Percentiles rank a stretch among this genome's conserved stretches.
Conservation (phyloP, 2,888 invertebrate species). For the Holacanthella duospinosa region DNA sequence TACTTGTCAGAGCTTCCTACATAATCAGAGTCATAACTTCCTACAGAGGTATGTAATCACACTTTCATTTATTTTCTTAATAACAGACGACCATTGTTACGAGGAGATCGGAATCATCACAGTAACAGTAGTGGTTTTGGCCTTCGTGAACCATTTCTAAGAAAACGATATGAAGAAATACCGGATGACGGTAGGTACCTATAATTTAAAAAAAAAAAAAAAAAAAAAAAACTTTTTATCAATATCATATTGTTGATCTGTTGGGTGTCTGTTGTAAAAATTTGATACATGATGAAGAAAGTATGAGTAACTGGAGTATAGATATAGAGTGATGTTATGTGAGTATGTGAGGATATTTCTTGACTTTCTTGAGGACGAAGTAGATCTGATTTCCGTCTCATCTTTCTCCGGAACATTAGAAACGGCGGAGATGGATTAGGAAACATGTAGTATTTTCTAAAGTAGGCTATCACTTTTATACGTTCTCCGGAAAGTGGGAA, state of each 20-base stretch:
- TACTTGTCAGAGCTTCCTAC: neutral
- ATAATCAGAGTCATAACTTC: neutral
- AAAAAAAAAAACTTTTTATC: too few relatives aligned
- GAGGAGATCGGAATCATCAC: neutral
- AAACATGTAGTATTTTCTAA: neutral
- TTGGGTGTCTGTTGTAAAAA: neutral
- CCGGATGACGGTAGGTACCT: conserved; percentile 35
- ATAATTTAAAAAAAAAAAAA: neutral
- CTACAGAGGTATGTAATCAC: too few relatives aligned
- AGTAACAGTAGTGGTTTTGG: conserved; percentile 11
- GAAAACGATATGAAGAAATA: conserved; percentile 37
- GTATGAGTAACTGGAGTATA: too few relatives aligned
- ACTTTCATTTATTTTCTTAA: neutral
- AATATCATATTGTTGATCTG: too few relatives aligned
- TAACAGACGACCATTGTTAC: neutral
- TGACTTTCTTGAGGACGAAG: too few relatives aligned
- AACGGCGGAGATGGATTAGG: neutral
- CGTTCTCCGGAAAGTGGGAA: too few relatives aligned
- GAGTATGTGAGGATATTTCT: too few relatives aligned
- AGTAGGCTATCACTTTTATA: neutral
- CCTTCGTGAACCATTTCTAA: conserved; percentile 36
- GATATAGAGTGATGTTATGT: too few relatives aligned
- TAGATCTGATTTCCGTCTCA: neutral
- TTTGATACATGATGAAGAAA: neutral
- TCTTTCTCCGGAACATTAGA: neutral